phyloP scores from a whole-genome alignment of 2,888 invertebrate species.

The Yponomeuta evonymella region DNA sequence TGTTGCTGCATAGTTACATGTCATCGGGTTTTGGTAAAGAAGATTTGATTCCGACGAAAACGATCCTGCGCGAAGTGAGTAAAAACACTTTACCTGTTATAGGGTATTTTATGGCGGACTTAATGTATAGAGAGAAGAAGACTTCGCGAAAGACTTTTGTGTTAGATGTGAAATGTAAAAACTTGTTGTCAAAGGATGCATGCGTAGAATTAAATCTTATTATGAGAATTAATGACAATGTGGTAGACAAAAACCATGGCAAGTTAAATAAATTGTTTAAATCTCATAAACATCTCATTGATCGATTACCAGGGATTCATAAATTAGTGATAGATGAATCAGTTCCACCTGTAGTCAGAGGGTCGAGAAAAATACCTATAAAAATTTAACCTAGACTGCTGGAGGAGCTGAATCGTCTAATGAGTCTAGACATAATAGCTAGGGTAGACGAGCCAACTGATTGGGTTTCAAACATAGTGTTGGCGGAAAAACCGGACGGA shows the following conservation, averaged over 20 bases:
- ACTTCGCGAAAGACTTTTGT: not conserved
- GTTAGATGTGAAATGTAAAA: conserved; percentile 17
- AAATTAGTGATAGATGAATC: conserved; percentile 16
- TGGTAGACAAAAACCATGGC: not conserved
- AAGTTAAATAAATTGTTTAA: not conserved
- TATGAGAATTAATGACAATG: conserved; percentile 7
- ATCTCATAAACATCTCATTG: conserved; percentile 14
- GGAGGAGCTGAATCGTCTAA: conserved; percentile 12
- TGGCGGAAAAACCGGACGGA: no score
- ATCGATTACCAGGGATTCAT: conserved; percentile 16
- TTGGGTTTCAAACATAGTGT: conserved; percentile 20
- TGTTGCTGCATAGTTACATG: no score
- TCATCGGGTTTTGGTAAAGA: no score
- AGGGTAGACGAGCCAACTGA: conserved; percentile 19
- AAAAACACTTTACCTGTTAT: conserved; percentile 13
- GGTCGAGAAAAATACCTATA: conserved; percentile 18
- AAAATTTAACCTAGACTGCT: conserved; percentile 10
- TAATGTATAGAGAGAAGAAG: conserved; percentile 11
- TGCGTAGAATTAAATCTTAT: conserved; percentile 15
- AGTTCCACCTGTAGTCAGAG: conserved; percentile 17
- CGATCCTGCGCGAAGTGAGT: no score
- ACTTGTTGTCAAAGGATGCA: conserved; percentile 15
- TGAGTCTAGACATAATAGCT: conserved; percentile 15
- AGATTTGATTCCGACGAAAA: no score
- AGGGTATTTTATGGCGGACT: conserved; percentile 15